Conservation (phyloP, 2,888 invertebrate species). For the Caenorhabditis wallacei region DNA sequence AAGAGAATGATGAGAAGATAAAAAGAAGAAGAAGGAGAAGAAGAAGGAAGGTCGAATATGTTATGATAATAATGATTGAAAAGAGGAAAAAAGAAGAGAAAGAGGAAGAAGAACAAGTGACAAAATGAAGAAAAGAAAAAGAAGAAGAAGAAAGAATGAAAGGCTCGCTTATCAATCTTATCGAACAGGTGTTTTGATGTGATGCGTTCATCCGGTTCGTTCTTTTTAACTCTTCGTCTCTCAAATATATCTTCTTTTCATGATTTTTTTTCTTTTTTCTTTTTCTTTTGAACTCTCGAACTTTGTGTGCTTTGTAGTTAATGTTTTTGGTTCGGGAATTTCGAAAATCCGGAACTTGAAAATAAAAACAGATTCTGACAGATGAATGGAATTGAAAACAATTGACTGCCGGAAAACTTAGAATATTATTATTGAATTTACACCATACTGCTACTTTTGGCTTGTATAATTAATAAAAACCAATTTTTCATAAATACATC, state of each 20-base stretch:
- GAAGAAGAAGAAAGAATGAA: no score
- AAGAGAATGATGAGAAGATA: constrained; percentile 11
- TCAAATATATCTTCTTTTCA: background rate
- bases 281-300: constrained; percentile 1
- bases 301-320: constrained; percentile 19
- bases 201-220: constrained; percentile 55
- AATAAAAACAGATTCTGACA: no score
- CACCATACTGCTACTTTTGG: no score
- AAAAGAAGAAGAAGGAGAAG: constrained; percentile 4
- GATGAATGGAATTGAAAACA: no score
- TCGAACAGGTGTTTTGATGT: constrained; percentile 61
- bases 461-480: no score
- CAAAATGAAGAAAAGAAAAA: constrained; percentile 12
- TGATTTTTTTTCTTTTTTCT: constrained; percentile 26
- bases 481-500: background rate
- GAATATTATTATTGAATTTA: no score
- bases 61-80: constrained; percentile 36
- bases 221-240: constrained; percentile 31
- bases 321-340: background rate
- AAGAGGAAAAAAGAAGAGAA: constrained; percentile 17
- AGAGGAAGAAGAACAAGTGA: constrained; percentile 49
- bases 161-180: constrained; percentile 49
- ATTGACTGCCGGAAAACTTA: no score
- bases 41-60: constrained; percentile 26
- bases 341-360: no score